These are phyloP conservation scores for Proctacanthus coquilletti DNA, from an alignment of 1,140 invertebrate genomes.

Conservation along the genomic window DNA sequence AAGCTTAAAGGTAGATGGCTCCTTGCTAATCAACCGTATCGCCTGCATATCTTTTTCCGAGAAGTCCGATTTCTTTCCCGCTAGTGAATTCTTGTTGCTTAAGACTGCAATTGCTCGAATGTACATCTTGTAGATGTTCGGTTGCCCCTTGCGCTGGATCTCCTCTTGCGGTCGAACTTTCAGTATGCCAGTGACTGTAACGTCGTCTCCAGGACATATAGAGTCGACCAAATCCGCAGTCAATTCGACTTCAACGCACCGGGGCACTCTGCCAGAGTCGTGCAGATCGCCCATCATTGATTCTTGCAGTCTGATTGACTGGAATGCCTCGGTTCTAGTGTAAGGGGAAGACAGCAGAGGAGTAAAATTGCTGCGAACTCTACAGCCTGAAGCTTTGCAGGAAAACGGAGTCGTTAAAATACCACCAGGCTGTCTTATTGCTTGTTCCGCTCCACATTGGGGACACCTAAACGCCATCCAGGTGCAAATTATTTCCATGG, in stretches of 20 bases:
- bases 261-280: conserved; percentile 8
- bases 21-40: conserved; percentile 16
- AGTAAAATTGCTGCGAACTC: conserved; percentile 16
- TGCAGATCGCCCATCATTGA: conserved; percentile 11
- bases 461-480: conserved; percentile 66
- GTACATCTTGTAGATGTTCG: not conserved
- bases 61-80: conserved; percentile 10
- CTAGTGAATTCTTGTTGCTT: conserved; percentile 1
- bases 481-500: conserved; percentile 53
- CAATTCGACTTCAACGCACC: conserved; percentile 58
- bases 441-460: conserved; percentile 47
- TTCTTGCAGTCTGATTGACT: conserved; percentile 21
- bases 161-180: conserved; percentile 25
- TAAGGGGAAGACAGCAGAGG: conserved; percentile 17
- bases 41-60: conserved; percentile 15
- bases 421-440: conserved; percentile 32
- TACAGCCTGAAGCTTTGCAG: conserved; percentile 15
- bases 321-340: conserved; percentile 13
- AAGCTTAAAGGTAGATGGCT: conserved; percentile 33
- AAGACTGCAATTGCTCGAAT: not conserved
- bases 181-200: conserved; percentile 70
- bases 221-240: conserved; percentile 71
- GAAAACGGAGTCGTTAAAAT: conserved; percentile 11
- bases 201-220: conserved; percentile 76
- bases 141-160: conserved; percentile 2